Percentiles rank a stretch among this genome's conserved stretches.
Conservation (phyloP, 2,888 invertebrate species). For the Ptychoptera contaminata region DNA sequence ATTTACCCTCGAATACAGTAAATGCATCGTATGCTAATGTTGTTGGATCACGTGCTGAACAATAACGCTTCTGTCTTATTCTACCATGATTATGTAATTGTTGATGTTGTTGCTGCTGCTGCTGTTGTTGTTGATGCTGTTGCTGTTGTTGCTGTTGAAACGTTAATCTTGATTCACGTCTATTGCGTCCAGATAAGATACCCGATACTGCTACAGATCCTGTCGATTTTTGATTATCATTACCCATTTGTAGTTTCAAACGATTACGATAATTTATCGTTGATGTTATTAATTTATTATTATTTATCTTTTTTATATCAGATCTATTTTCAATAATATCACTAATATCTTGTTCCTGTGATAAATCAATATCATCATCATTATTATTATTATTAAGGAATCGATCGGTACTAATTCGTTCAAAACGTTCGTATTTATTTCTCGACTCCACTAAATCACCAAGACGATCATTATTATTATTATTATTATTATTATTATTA, state of each 20-base stretch:
- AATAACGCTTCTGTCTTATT: conserved; percentile 29
- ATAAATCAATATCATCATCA: conserved; percentile 1
- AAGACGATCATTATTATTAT: conserved; percentile 11
- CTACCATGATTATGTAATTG: conserved; percentile 8
- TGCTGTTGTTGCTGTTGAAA: conserved; percentile 8
- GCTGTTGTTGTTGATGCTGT: conserved; percentile 6
- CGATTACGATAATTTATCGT: neutral
- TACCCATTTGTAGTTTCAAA: too few relatives aligned
- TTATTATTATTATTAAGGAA: conserved; percentile 3
- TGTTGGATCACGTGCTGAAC: conserved; percentile 45
- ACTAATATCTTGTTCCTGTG: neutral
- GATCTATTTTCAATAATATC: neutral
- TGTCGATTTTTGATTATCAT: neutral
- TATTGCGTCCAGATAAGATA: conserved; percentile 5
- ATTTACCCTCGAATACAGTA: conserved; percentile 49
- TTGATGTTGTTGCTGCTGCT: conserved; percentile 12
- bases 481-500: conserved; percentile 9
- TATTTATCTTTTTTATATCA: conserved; percentile 1
- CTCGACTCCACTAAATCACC: conserved; percentile 10
- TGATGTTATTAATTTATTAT: neutral
- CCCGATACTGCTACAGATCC: neutral
- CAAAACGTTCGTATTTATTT: conserved; percentile 6
- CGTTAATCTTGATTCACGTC: conserved; percentile 8
- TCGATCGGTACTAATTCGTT: conserved; percentile 4
- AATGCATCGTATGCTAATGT: conserved; percentile 47